Base-by-base conservation (phyloP, 2,888 invertebrate species). In the Euplexia lucipara region DNA sequence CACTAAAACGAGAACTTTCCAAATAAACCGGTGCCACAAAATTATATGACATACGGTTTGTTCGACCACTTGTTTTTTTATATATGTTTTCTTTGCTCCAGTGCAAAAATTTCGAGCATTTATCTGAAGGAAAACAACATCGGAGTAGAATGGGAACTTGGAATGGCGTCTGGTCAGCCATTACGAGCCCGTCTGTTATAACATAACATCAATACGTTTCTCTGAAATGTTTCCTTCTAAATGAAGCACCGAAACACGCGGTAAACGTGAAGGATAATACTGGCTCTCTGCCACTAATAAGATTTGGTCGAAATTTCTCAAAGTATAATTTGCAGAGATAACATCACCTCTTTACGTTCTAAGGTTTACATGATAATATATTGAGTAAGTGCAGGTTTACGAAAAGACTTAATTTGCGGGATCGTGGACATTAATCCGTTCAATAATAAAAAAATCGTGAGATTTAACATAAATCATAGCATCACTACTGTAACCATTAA, bases 91-190 rank as follows among this genome's bases (percentile, higher is more conserved):
- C 65, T 49, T 54, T 44, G 60, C 39, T 56, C 41, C 44, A 58
- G 62, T 65, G 30, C 62, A 71, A 79, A 59, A 63, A 67, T 56
- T 58, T 62, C 52, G 48, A 58, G 71, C 63, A 56, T 71, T 75
- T 71, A 68, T 44, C 60, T 53, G 44, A 64, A 72, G 63, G 78
- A 79, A 81, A 83, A 79, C 78, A 84, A 79, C 75, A 69, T 71
- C 61, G 20, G 51, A 69, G 51, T 56, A 48, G 58, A 81, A 75
- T 71, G 64, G 70, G 57, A 64, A 57, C 68, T 62, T 52, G 62
- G 69, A 83, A 82, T 74, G 83, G 78, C 81, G 81, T 84, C 71
- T 79, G 81, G 81, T 73, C 79, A 77, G 68, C 75, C 75, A 75
- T 83, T 78, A 79, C 59, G 69, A 35, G 59, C 64, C 61, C 70